Conservation (phyloP, 1,140 invertebrate species). For the Zophobas morio region DNA sequence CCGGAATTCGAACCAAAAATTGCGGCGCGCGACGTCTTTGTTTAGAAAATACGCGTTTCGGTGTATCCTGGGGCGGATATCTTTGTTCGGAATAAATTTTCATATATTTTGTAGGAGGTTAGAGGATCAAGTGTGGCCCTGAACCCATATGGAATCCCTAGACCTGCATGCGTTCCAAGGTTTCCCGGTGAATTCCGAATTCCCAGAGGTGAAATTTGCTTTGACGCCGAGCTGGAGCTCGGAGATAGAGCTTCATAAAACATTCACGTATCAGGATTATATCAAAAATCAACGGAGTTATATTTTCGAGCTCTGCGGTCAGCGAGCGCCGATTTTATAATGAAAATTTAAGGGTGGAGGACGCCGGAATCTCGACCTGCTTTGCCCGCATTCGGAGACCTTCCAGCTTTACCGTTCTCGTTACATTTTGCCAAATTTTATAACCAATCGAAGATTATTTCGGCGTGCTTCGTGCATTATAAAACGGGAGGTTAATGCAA, state of each 20-base stretch:
- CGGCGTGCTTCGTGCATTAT: too few species aligned
- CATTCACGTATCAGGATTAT: slow-evolving; percentile 35
- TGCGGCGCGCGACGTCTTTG: neutral
- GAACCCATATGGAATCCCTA: slow-evolving; percentile 36
- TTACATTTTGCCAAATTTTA: too few species aligned
- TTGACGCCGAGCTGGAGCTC: slow-evolving; percentile 34
- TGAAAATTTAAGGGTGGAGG: too few species aligned
- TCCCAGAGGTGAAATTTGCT: slow-evolving; percentile 35
- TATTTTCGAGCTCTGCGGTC: too few species aligned
- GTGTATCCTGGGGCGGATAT: slow-evolving; percentile 34
- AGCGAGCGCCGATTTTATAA: too few species aligned
- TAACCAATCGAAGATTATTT: too few species aligned
- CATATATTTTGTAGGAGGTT: slow-evolving; percentile 40
- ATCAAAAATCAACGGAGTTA: slow-evolving; percentile 21
- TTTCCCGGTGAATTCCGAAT: slow-evolving; percentile 39
- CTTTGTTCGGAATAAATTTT: slow-evolving; percentile 33
- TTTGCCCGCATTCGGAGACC: too few species aligned
- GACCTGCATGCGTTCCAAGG: slow-evolving; percentile 38
- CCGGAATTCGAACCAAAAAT: slow-evolving; percentile 5
- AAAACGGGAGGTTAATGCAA: too few species aligned
- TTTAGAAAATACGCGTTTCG: slow-evolving; percentile 35
- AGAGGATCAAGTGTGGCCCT: slow-evolving; percentile 38
- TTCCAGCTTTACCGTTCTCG: too few species aligned
- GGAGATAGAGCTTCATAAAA: slow-evolving; percentile 35
- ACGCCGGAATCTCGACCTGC: too few species aligned